A percentile compares a stretch with the other conserved stretches of the same genome.
phyloP scores from a whole-genome alignment of 2,797 vertebrate genomes.

The Pseudopleuronectes americanus region DNA sequence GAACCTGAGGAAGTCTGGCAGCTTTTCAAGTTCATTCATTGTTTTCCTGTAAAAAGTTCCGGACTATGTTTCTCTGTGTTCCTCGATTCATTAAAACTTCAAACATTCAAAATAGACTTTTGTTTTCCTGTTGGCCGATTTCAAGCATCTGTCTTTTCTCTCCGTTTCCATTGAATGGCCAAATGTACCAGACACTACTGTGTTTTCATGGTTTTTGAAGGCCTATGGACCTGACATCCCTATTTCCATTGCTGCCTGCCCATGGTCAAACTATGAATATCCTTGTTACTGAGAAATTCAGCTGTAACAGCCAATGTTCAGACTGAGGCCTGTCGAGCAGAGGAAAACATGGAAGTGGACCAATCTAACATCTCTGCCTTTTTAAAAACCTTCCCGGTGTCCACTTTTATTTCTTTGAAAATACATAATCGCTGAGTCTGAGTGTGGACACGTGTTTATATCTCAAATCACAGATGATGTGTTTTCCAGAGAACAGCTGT shows the following conservation, averaged over 20 bases:
- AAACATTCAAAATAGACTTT: no score
- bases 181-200: background rate
- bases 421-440: background rate
- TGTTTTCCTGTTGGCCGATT: background rate
- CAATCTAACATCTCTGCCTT: background rate
- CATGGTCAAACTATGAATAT: conserved; percentile 39
- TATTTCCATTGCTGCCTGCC: conserved; percentile 45
- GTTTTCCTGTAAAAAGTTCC: background rate
- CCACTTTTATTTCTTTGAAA: no score
- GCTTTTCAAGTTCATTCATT: background rate
- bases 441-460: background rate
- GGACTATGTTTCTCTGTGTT: background rate
- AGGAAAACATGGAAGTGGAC: conserved; percentile 3
- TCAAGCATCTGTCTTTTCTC: background rate
- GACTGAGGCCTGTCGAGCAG: background rate
- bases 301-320: background rate
- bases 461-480: conserved; percentile 13
- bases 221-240: conserved; percentile 28
- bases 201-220: conserved; percentile 31
- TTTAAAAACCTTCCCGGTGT: background rate
- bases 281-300: conserved; percentile 22
- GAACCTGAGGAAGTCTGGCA: background rate
- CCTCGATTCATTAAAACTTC: no score
- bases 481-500: conserved; percentile 51
- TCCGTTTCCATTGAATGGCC: background rate